Evolutionary conservation across 1,140 invertebrate species (phyloP).

Genomic region (Papilio aristodemus): DNA sequence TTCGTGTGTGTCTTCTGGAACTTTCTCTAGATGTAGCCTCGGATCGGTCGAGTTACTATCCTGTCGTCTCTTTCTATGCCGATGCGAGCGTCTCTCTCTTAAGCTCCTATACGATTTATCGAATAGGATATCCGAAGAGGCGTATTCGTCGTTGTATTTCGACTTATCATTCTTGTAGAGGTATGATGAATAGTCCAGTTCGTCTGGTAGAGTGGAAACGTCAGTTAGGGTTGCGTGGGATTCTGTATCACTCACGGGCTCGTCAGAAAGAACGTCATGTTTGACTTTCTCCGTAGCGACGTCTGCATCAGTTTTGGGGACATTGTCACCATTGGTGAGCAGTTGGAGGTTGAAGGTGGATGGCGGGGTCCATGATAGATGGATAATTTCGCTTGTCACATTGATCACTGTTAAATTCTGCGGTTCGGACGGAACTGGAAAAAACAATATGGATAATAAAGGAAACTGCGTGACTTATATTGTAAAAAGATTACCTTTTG

Average conservation of each 20-base stretch:
- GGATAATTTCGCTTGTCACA: constrained; percentile 88
- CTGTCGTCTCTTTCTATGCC: constrained; percentile 70
- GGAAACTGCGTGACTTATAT: constrained; percentile 1
- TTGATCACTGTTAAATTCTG: constrained; percentile 88
- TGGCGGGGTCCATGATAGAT: constrained; percentile 90
- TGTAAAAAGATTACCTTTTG: no score
- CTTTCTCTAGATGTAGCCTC: constrained; percentile 48
- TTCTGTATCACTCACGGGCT: constrained; percentile 47
- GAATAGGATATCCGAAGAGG: constrained; percentile 53
- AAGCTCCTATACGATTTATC: constrained; percentile 52
- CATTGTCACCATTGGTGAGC: constrained; percentile 34
- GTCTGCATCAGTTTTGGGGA: constrained; percentile 42
- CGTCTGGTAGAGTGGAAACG: constrained; percentile 42
- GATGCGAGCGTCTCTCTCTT: constrained; percentile 58
- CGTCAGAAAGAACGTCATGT: constrained; percentile 53
- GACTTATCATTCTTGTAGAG: constrained; percentile 59
- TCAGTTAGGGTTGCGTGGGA: constrained; percentile 42
- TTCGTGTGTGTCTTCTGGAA: constrained; percentile 52
- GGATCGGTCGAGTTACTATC: constrained; percentile 54
- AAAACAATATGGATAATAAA: no score
- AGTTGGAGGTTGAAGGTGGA: constrained; percentile 85
- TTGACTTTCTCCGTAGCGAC: constrained; percentile 46
- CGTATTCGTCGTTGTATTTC: constrained; percentile 62
- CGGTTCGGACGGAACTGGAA: constrained; percentile 90
- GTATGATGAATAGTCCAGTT: constrained; percentile 49